Percentiles rank a stretch among this genome's conserved stretches.
Evolutionary conservation across 2,113 vertebrate species (phyloP).

Genomic region (Todiramphus chloris): DNA sequence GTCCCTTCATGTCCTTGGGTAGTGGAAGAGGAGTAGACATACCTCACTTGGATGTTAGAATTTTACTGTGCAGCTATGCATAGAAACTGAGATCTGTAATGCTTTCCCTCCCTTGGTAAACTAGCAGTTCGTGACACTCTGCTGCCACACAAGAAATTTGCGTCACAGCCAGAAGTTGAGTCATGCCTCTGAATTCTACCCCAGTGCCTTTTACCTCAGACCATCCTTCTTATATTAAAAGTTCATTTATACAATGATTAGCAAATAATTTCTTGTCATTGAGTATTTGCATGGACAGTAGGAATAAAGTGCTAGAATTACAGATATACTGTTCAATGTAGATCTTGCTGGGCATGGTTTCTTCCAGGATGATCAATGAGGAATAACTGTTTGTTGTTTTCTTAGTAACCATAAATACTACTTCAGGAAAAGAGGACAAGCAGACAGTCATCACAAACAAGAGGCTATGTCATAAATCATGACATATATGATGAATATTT

Average conservation of each 20-base stretch:
- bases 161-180: conserved; percentile 23
- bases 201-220: not conserved
- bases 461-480: not conserved
- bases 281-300: not conserved
- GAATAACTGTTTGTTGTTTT: not conserved
- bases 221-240: not conserved
- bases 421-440: not conserved
- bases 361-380: not conserved
- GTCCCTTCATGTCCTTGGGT: not conserved
- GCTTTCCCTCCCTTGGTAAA: not conserved
- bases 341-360: not conserved
- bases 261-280: not conserved
- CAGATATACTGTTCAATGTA: not conserved
- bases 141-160: conserved; percentile 6
- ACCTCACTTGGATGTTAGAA: not conserved
- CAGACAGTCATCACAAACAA: not conserved
- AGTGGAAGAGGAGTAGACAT: not conserved
- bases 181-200: conserved; percentile 9
- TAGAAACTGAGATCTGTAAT: not conserved
- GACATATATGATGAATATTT: not conserved
- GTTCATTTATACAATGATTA: not conserved
- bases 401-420: not conserved
- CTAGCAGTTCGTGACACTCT: conserved; percentile 23
- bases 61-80: conserved; percentile 5
- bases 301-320: not conserved